Evolutionary conservation across 2,113 vertebrate species (phyloP), one percentile per base, ranked within the genome.

Genomic region (Centropristis striata): DNA sequence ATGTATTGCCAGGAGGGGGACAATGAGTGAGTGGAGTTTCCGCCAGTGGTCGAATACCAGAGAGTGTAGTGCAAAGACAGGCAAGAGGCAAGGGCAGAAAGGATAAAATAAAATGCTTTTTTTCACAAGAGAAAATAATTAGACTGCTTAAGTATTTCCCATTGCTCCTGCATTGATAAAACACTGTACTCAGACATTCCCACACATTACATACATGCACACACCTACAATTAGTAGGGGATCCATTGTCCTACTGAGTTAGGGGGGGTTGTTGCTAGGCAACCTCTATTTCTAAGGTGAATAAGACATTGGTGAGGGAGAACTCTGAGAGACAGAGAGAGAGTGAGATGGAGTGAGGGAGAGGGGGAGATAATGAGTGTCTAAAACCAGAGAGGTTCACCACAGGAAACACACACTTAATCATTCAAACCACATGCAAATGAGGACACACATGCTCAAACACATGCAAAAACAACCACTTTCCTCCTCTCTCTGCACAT

Each of bases 251-350:
- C 76, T 83, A 67, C 65, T 69, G 73, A 76, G 78, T 60, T 59
- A 66, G 74, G 83, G 73, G 54, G 78, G 71, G 55, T 57, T 72
- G 92, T 94, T 94, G 92, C 94, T 90, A 92, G 65, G 93, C 92
- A 93, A 93, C 93, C 75, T 64, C 69, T 79, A 78, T 93, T 93
- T 91, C 86, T 92, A 87, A 91, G 83, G 89, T 90, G 83, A 91
- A 75, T 10, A 68, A 83, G 86, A 86, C 82, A 87, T 67, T 54
- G 66, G 39, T 51, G 70, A 68, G 60, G 59, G 70, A 80, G 42
- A 86, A 71, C 25, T 64, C 80, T 14, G 36, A 50, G 81, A 75
- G 83, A 87, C 8, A 63, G 68, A 68, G 63, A 78, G 46, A 36
- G 25, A 28, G 37, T 28, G 12, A 67, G 54, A 53, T n/a, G 36